Percentiles rank a stretch among this genome's conserved stretches.
phyloP scores from a whole-genome alignment of 2,888 invertebrate species.

The Cantharis flavilabris region DNA sequence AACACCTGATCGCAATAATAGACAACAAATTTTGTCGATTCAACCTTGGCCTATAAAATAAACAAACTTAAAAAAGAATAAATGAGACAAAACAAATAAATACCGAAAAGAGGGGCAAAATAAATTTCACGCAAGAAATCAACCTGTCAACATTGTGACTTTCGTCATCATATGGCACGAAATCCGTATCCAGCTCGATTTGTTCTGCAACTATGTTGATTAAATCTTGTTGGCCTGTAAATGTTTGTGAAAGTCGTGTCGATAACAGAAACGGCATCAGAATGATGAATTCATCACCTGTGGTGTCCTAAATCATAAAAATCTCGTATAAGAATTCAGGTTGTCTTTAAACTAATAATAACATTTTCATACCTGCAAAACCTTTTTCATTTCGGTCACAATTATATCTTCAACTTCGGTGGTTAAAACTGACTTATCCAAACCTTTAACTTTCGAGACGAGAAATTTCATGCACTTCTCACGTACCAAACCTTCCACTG shows the following conservation, averaged over 20 bases:
- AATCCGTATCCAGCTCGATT: slow-evolving; percentile 73
- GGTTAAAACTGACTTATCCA: slow-evolving; percentile 77
- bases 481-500: slow-evolving; percentile 75
- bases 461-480: slow-evolving; percentile 89
- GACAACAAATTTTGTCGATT: slow-evolving; percentile 81
- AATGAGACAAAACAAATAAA: slow-evolving; percentile 53
- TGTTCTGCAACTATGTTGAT: slow-evolving; percentile 85
- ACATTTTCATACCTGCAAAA: slow-evolving; percentile 65
- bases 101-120: slow-evolving; percentile 87
- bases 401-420: slow-evolving; percentile 86
- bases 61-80: not conserved
- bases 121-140: slow-evolving; percentile 84
- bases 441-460: slow-evolving; percentile 77
- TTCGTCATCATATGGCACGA: slow-evolving; percentile 65
- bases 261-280: slow-evolving; percentile 85
- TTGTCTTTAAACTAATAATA: no score
- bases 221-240: slow-evolving; percentile 84
- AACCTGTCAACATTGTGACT: slow-evolving; percentile 78
- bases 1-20: slow-evolving; percentile 86
- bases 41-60: slow-evolving; percentile 73
- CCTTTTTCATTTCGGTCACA: slow-evolving; percentile 83
- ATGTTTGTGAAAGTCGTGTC: slow-evolving; percentile 80
- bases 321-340: not conserved
- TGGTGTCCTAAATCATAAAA: slow-evolving; percentile 69
- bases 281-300: slow-evolving; percentile 88